A percentile compares a stretch with the other conserved stretches of the same genome.
Conservation (phyloP, 2,113 vertebrate genomes). For the rat (Rattus norvegicus) region GRCr8 NC_086019.1:18337001-18337500, state of each 20-base stretch:
- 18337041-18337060: conserved; percentile 7
- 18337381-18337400: conserved; percentile 4
- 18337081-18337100: conserved; percentile 55
- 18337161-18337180: conserved; percentile 56
- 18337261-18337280: background rate
- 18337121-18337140: background rate
- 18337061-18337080: background rate
- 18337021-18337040: conserved; percentile 28
- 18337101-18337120: conserved; percentile 48
- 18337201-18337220: conserved; percentile 6
- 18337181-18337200: conserved; percentile 56
- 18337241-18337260: conserved; percentile 32
- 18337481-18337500: conserved; percentile 16
- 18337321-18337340: background rate
- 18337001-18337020: conserved; percentile 54
- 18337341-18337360: background rate
- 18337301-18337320: conserved; percentile 38
- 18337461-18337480: background rate
- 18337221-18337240: background rate
- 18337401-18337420: conserved; percentile 1
- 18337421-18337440: conserved; percentile 30
- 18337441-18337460: background rate
- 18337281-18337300: conserved; percentile 33
- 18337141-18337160: background rate
- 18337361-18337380: conserved; percentile 32